phyloP scores from a whole-genome alignment of 2,888 invertebrate species.

The Sarcophaga rosellei region DNA sequence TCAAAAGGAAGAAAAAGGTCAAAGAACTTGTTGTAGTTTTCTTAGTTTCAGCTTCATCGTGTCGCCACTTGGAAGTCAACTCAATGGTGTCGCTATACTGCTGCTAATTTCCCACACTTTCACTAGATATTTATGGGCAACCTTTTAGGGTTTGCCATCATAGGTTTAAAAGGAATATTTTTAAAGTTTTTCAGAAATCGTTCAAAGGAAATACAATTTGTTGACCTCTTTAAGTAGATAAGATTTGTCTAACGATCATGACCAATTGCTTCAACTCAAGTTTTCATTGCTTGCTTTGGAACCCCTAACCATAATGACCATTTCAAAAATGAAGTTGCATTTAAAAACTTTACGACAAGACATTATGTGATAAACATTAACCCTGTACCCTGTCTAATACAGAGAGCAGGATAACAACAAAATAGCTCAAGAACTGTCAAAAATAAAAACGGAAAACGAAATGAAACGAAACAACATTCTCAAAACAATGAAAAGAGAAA shows the following conservation, averaged over 20 bases:
- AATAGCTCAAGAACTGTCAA: background rate
- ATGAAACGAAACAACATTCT: too few relatives aligned
- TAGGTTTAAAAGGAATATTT: background rate
- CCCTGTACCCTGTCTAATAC: slow-evolving; percentile 1
- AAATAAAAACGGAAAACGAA: background rate
- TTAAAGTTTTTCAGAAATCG: too few relatives aligned
- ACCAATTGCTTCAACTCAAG: too few relatives aligned
- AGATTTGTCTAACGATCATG: too few relatives aligned
- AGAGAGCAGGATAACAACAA: slow-evolving; percentile 1
- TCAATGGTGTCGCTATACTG: background rate
- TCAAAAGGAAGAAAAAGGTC: slow-evolving; percentile 22
- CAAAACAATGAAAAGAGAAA: slow-evolving; percentile 26
- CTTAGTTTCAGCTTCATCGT: background rate
- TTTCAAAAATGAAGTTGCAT: slow-evolving; percentile 34
- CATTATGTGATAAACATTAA: slow-evolving; percentile 45
- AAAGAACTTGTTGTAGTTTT: slow-evolving; percentile 43
- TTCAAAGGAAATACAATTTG: too few relatives aligned
- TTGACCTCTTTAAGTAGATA: too few relatives aligned
- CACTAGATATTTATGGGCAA: background rate
- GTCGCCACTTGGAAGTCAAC: slow-evolving; percentile 44
- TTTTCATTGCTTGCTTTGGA: background rate
- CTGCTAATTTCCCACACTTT: background rate
- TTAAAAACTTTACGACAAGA: slow-evolving; percentile 14
- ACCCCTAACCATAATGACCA: slow-evolving; percentile 27
- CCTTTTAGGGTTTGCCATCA: slow-evolving; percentile 5